Percentiles rank a stretch among this genome's conserved stretches.
These are phyloP conservation scores for Takifugu rubripes DNA, from an alignment of 2,797 vertebrate genomes.

Conservation along the genomic window DNA sequence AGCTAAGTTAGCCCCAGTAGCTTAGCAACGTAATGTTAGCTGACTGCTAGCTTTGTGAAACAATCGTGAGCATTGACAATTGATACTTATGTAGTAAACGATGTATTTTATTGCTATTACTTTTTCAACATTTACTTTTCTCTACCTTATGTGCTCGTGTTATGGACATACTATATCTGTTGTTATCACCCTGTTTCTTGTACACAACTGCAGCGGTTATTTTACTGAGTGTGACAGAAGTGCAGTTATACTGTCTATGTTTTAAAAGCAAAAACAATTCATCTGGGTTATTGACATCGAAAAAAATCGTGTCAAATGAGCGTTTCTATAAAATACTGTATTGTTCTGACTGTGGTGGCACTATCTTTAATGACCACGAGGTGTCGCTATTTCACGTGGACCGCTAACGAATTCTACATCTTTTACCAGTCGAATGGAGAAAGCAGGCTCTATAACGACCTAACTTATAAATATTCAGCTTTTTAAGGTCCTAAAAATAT, in stretches of 20 bases:
- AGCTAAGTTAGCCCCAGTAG: conserved; percentile 51
- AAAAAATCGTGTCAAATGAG: no score
- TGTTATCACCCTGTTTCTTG: conserved; percentile 26
- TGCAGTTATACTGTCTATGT: not conserved
- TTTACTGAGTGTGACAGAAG: not conserved
- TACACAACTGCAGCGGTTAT: conserved; percentile 22
- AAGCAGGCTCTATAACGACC: no score
- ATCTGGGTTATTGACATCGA: not conserved
- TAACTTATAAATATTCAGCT: no score
- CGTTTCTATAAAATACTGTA: not conserved
- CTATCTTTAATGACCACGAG: conserved; percentile 17
- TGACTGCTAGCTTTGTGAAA: conserved; percentile 19
- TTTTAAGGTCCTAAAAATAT: no score
- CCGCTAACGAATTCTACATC: not conserved
- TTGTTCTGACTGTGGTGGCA: conserved; percentile 12
- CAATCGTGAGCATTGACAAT: not conserved
- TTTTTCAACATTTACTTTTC: conserved; percentile 8
- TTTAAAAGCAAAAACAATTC: not conserved
- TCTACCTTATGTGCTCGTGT: not conserved
- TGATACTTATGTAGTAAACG: fast-evolving
- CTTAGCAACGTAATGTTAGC: conserved; percentile 35
- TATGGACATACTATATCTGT: conserved; percentile 35
- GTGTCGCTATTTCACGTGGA: conserved; percentile 45
- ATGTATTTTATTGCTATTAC: not conserved
- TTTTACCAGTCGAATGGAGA: not conserved